Evolutionary conservation across 37 sponge, comb jelly and placozoan genomes (phyloP).

Genomic region (Spongilla lacustris): DNA sequence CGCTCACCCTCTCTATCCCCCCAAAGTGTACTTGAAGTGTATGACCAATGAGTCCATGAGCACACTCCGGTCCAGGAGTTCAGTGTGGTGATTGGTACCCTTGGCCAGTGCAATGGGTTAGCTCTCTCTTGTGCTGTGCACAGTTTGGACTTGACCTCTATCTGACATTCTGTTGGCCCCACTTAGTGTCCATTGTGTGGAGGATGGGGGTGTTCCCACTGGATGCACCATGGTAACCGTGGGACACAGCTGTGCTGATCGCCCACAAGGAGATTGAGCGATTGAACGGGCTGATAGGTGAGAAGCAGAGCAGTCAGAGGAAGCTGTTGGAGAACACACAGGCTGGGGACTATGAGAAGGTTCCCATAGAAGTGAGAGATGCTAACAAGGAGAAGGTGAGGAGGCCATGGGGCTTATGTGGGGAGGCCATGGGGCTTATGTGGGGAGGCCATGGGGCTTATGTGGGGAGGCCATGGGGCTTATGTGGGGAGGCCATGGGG

Average conservation of each 20-base stretch:
- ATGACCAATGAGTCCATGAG: constrained; percentile 18
- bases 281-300: no score
- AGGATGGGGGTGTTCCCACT: not conserved
- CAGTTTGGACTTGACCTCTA: no score
- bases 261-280: constrained; percentile 61
- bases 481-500: no score
- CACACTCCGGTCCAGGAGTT: constrained; percentile 37
- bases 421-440: not conserved
- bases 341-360: constrained; percentile 44
- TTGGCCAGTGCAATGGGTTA: constrained; percentile 56
- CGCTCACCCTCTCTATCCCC: not conserved
- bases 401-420: not conserved
- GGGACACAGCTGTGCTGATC: constrained; percentile 82
- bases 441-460: no score
- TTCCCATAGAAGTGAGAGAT: constrained; percentile 73
- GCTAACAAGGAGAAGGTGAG: constrained; percentile 62
- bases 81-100: constrained; percentile 32
- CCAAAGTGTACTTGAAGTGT: constrained; percentile 45
- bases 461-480: no score
- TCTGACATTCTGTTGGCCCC: not conserved
- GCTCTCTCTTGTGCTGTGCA: not conserved
- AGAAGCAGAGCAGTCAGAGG: no score
- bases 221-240: constrained; percentile 94
- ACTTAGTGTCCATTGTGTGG: constrained; percentile 38
- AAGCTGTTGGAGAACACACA: not conserved